These are phyloP conservation scores for Malurus elegans DNA, from an alignment of 2,113 vertebrate species.

Conservation along the genomic window DNA sequence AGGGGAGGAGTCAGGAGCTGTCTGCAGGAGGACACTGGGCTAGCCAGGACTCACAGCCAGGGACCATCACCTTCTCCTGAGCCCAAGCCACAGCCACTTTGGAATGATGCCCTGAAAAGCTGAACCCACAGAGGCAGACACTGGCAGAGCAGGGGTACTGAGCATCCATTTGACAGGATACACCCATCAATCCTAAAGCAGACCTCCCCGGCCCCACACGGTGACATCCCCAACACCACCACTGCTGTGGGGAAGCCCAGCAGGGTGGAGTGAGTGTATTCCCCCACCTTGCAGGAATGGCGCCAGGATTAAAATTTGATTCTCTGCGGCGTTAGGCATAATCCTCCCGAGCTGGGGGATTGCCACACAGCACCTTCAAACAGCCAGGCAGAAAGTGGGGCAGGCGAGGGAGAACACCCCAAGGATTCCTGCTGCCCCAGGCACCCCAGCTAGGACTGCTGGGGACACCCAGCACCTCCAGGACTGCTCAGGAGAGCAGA, in stretches of 20 bases:
- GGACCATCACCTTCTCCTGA: background rate
- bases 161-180: background rate
- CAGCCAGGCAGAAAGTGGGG: slow-evolving; percentile 4
- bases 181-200: background rate
- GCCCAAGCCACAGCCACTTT: background rate
- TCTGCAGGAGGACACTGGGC: background rate
- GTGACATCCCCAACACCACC: background rate
- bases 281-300: background rate
- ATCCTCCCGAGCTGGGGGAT: slow-evolving; percentile 23
- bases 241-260: fast-evolving
- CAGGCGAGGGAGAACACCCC: background rate
- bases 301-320: slow-evolving; percentile 24
- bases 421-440: background rate
- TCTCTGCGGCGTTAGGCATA: slow-evolving; percentile 29
- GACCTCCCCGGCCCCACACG: background rate
- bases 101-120: background rate
- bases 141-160: background rate
- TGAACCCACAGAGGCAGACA: background rate
- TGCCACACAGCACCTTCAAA: background rate
- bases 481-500: background rate
- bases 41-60: background rate
- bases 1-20: background rate
- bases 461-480: background rate
- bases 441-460: background rate
- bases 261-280: fast-evolving